A percentile compares a stretch with the other conserved stretches of the same genome.
phyloP scores from a whole-genome alignment of 2,888 invertebrate genomes.

The Harpalus rubripes region DNA sequence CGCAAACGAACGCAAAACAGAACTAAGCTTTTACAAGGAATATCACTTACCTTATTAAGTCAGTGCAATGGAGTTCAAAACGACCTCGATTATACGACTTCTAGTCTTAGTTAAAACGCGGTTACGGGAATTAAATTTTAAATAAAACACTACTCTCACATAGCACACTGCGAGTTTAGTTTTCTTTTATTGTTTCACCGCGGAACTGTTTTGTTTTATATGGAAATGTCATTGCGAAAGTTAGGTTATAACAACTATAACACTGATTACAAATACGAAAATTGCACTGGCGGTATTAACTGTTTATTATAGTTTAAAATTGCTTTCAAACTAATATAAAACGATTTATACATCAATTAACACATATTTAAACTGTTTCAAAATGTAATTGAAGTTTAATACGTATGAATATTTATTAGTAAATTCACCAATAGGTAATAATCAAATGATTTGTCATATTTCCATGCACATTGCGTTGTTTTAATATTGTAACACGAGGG shows the following conservation, averaged over 20 bases:
- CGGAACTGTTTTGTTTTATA: not conserved
- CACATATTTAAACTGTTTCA: not conserved
- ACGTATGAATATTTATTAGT: not conserved
- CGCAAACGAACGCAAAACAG: not conserved
- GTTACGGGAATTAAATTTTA: not conserved
- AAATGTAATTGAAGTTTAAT: not conserved
- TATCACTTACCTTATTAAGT: slow-evolving; percentile 40
- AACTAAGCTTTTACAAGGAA: slow-evolving; percentile 24
- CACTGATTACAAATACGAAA: not conserved
- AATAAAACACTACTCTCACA: not conserved
- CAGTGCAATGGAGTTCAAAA: not conserved
- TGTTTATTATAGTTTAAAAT: not conserved
- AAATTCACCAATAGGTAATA: not conserved
- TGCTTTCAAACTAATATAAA: not conserved
- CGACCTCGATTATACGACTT: not conserved
- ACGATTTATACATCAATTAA: not conserved
- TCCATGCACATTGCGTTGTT: no score
- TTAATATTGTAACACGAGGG: no score
- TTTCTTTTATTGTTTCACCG: not conserved
- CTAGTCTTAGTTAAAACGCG: not conserved
- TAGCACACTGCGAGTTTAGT: not conserved
- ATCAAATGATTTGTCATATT: not conserved
- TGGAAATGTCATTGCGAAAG: not conserved
- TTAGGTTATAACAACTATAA: not conserved
- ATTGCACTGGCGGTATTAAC: not conserved